These are phyloP conservation scores for Eupithecia subfuscata DNA, from an alignment of 2,888 invertebrate species.

Conservation along the genomic window DNA sequence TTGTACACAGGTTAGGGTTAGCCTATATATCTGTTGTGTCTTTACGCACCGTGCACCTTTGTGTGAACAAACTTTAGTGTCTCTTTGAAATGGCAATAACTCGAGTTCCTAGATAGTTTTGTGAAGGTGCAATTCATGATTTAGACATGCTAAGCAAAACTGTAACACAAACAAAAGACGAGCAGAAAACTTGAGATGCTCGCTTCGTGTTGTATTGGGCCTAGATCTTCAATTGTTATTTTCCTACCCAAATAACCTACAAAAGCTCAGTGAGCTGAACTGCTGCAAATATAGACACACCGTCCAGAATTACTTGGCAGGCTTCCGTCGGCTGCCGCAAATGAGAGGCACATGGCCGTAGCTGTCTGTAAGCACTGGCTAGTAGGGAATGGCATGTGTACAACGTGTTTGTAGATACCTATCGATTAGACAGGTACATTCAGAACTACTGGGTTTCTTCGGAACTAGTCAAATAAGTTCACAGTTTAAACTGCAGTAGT, in stretches of 20 bases:
- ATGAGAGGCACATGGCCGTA: background rate
- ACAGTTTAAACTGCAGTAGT: background rate
- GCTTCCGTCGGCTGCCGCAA: background rate
- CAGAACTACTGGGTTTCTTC: background rate
- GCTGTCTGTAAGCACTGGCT: background rate
- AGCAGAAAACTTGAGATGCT: background rate
- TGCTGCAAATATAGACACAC: background rate
- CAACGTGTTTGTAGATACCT: background rate
- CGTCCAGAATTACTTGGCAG: slow-evolving; percentile 8
- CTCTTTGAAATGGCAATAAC: background rate
- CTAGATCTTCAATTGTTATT: background rate
- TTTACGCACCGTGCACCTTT: background rate
- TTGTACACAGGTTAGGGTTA: slow-evolving; percentile 13
- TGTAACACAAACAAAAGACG: background rate
- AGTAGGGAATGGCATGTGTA: background rate
- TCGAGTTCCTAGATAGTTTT: background rate
- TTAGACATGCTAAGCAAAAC: background rate
- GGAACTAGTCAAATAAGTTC: background rate
- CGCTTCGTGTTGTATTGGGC: background rate
- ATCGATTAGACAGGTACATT: background rate
- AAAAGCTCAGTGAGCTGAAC: background rate
- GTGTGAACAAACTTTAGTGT: background rate
- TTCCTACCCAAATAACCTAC: background rate
- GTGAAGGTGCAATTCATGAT: background rate
- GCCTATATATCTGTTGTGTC: background rate